Conservation (phyloP, 2,797 vertebrate species). For the Eulemur rubriventer region DNA sequence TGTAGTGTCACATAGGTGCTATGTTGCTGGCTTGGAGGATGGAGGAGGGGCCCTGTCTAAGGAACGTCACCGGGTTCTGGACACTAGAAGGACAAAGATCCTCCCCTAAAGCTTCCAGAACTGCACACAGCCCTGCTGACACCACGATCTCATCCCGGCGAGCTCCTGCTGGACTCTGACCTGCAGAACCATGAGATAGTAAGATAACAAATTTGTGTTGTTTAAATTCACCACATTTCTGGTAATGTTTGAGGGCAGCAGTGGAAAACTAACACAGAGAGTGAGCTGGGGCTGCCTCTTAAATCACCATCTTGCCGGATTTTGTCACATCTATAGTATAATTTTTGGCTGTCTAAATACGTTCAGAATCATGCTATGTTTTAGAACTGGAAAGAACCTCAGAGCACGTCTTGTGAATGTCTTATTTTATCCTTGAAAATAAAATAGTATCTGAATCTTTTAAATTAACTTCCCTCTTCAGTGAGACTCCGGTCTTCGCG, state of each 20-base stretch:
- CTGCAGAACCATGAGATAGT: neutral
- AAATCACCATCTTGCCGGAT: neutral
- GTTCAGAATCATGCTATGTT: neutral
- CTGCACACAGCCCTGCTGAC: neutral
- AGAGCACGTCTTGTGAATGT: neutral
- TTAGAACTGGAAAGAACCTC: neutral
- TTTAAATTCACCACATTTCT: neutral
- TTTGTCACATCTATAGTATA: neutral
- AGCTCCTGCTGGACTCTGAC: neutral
- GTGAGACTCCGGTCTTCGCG: rapidly evolving
- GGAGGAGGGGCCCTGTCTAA: neutral
- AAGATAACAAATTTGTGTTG: neutral
- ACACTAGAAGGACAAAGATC: neutral
- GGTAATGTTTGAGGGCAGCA: neutral
- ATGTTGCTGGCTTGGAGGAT: neutral
- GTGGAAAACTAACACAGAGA: neutral
- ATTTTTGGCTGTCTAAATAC: neutral
- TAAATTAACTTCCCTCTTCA: neutral
- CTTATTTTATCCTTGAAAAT: neutral
- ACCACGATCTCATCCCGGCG: neutral
- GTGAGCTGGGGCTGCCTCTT: neutral
- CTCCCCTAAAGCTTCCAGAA: neutral
- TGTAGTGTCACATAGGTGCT: neutral
- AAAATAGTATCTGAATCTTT: neutral
- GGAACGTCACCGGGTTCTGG: neutral